Evolutionary conservation across 2,888 invertebrate species (phyloP).

Genomic region (Aproaerema taeniolella): DNA sequence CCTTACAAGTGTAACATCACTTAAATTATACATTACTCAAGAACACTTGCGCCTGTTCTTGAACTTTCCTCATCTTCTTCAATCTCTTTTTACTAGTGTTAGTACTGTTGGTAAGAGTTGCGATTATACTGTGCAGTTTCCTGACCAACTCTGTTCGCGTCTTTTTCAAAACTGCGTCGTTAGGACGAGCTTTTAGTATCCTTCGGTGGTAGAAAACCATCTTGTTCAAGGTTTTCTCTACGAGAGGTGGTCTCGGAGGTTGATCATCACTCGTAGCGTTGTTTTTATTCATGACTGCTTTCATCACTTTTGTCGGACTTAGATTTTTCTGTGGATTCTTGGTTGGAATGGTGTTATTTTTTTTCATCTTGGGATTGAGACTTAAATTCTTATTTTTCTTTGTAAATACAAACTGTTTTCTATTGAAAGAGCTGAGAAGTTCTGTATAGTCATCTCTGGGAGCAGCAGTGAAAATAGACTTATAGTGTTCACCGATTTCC

Average conservation of each 20-base stretch:
- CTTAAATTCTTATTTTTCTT: constrained; percentile 22
- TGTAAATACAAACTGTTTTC: constrained; percentile 21
- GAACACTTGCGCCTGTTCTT: constrained; percentile 48
- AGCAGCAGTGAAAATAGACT: constrained; percentile 65
- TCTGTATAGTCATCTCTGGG: constrained; percentile 57
- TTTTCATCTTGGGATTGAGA: constrained; percentile 24
- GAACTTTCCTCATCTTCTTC: constrained; percentile 48
- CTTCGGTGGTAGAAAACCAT: constrained; percentile 38
- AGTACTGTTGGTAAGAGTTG: constrained; percentile 31
- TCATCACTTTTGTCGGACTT: constrained; percentile 5
- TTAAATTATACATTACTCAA: constrained; percentile 46
- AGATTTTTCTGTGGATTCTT: constrained; percentile 17
- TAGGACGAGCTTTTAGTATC: constrained; percentile 32
- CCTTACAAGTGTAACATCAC: constrained; percentile 9
- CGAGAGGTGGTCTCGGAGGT: background rate
- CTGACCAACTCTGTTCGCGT: constrained; percentile 33
- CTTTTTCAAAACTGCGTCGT: constrained; percentile 35
- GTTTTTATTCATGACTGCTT: constrained; percentile 1
- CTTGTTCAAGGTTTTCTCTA: constrained; percentile 23
- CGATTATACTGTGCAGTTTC: constrained; percentile 39
- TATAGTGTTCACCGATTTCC: constrained; percentile 71
- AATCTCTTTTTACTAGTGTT: constrained; percentile 36
- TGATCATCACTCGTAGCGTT: background rate
- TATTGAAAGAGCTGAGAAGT: constrained; percentile 41
- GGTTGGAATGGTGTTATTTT: constrained; percentile 30